phyloP scores from a whole-genome alignment of 1,140 invertebrate species.

The Aphis gossypii region DNA sequence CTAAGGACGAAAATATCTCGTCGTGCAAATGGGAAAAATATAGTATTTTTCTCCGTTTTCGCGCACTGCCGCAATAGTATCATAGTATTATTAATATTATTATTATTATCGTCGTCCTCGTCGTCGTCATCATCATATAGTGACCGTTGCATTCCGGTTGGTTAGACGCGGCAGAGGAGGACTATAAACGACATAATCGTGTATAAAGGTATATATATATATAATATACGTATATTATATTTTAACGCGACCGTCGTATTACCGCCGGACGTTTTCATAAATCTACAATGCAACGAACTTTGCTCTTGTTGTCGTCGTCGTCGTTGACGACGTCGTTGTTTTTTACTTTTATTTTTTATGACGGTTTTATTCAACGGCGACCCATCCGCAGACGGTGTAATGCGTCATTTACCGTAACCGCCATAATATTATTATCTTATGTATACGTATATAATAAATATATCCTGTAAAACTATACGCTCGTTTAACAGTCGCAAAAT shows the following conservation, averaged over 20 bases:
- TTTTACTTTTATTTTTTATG: background rate
- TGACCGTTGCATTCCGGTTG: slow-evolving; percentile 4
- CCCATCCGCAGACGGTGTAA: background rate
- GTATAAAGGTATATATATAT: background rate
- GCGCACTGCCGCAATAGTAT: background rate
- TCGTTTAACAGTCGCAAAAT: slow-evolving; percentile 10
- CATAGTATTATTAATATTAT: background rate
- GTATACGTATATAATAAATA: background rate
- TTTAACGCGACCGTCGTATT: background rate
- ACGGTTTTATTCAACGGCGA: slow-evolving; percentile 21
- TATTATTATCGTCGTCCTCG: background rate
- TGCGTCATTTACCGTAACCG: background rate
- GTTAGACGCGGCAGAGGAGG: background rate
- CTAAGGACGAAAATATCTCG: background rate
- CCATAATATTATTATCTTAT: background rate
- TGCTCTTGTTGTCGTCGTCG: background rate
- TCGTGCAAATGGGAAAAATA: background rate
- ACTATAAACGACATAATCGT: background rate
- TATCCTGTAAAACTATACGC: background rate
- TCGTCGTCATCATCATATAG: background rate
- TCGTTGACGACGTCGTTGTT: background rate
- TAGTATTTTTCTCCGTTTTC: background rate
- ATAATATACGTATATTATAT: background rate
- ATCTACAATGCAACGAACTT: slow-evolving; percentile 35
- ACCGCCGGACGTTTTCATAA: slow-evolving; percentile 16